Evolutionary conservation across 1,140 invertebrate genomes (phyloP).

Genomic region (Drosophila saltans): DNA sequence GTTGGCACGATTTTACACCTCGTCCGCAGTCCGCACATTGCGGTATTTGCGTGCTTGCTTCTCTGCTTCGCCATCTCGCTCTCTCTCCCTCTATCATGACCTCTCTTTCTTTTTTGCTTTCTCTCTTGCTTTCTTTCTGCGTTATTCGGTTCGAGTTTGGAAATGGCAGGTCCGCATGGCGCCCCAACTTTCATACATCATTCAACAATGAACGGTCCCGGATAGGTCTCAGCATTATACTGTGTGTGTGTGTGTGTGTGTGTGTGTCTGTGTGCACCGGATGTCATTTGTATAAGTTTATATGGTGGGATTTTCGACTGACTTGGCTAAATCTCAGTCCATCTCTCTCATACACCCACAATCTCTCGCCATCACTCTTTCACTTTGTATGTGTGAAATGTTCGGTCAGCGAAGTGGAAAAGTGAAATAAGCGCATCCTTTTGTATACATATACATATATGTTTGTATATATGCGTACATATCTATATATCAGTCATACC

Average conservation of each 20-base stretch:
- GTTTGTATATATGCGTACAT: background rate
- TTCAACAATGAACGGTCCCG: constrained; percentile 63
- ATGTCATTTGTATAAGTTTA: constrained; percentile 75
- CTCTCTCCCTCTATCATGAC: too few species aligned
- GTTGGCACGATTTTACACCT: constrained; percentile 56
- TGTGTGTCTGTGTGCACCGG: constrained; percentile 43
- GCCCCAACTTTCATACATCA: constrained; percentile 65
- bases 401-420: constrained; percentile 48
- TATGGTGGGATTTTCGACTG: constrained; percentile 62
- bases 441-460: constrained; percentile 19
- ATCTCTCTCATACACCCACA: background rate
- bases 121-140: constrained; percentile 38
- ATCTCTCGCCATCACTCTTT: background rate
- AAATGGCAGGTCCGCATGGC: constrained; percentile 29
- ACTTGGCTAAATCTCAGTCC: constrained; percentile 22
- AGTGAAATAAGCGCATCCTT: constrained; percentile 69
- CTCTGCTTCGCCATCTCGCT: too few species aligned
- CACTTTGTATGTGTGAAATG: constrained; percentile 38
- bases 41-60: constrained; percentile 35
- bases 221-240: constrained; percentile 12
- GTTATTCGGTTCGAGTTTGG: constrained; percentile 16
- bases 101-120: constrained; percentile 16
- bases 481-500: constrained; percentile 24
- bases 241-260: constrained; percentile 10
- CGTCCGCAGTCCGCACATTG: constrained; percentile 38